These are phyloP conservation scores for Drepanosiphum platanoidis DNA, from an alignment of 2,888 invertebrate genomes.

Conservation along the genomic window DNA sequence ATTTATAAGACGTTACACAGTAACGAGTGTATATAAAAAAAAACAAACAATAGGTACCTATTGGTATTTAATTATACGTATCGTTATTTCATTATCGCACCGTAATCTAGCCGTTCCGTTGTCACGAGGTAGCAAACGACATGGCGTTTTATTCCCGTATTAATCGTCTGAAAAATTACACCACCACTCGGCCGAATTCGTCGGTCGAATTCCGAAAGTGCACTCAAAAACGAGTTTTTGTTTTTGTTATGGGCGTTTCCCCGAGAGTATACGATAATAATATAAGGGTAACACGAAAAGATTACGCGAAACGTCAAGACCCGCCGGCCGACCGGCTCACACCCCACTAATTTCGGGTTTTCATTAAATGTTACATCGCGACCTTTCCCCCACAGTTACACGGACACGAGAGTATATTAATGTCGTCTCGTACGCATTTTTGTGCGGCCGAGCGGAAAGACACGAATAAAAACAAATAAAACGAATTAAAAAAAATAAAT, in stretches of 20 bases:
- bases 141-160: background rate
- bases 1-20: background rate
- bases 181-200: background rate
- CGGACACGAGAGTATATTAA: background rate
- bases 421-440: background rate
- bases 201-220: slow-evolving; percentile 14
- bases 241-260: slow-evolving; percentile 29
- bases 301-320: slow-evolving; percentile 32
- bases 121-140: background rate
- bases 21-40: too few species aligned
- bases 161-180: background rate
- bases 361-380: slow-evolving; percentile 39
- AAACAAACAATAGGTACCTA: too few species aligned
- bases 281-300: slow-evolving; percentile 29
- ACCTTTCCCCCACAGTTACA: slow-evolving; percentile 6
- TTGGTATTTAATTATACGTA: too few species aligned
- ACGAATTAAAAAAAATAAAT: too few species aligned
- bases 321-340: too few species aligned
- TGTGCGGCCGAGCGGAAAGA: too few species aligned
- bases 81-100: too few species aligned
- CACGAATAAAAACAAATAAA: too few species aligned
- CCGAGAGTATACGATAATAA: background rate
- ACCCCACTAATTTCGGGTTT: slow-evolving; percentile 41
- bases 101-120: too few species aligned
- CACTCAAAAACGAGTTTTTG: slow-evolving; percentile 27